phyloP scores from a whole-genome alignment of 2,888 invertebrate genomes.

The Pristionchus arcanus region DNA sequence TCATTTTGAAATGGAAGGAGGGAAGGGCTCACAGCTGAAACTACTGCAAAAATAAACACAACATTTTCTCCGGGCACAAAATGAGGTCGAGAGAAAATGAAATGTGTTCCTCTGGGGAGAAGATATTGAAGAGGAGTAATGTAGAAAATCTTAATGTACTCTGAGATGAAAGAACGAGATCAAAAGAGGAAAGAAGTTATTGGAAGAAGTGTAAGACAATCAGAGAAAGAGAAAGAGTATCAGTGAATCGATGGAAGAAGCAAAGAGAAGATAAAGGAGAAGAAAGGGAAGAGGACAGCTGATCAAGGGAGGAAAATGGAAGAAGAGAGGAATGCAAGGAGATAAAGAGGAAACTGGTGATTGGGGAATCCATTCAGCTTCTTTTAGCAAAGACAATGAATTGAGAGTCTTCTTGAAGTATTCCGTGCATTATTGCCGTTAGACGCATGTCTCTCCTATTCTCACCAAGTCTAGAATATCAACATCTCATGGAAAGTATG shows the following conservation, averaged over 20 bases:
- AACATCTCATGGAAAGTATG: background rate
- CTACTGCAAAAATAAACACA: background rate
- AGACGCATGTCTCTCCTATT: background rate
- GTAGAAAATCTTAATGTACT: background rate
- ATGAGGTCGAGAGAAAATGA: constrained; percentile 1
- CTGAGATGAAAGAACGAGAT: background rate
- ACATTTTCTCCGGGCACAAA: background rate
- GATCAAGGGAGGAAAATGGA: background rate
- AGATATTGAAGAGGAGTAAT: constrained; percentile 16
- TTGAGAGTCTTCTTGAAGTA: too few species aligned
- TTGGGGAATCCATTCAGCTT: background rate
- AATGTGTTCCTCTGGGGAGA: constrained; percentile 26
- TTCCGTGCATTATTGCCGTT: background rate
- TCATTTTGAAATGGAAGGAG: background rate
- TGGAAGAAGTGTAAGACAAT: constrained; percentile 41
- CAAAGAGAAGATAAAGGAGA: constrained; percentile 20
- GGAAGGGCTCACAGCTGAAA: background rate
- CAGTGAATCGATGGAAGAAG: constrained; percentile 26
- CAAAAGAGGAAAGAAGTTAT: background rate
- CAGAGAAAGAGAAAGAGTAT: background rate
- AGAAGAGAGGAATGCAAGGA: background rate
- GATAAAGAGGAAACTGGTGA: background rate
- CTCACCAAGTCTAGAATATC: background rate
- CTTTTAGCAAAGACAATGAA: background rate
- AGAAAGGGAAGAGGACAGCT: constrained; percentile 38